Evolutionary conservation across 1,140 invertebrate genomes (phyloP).

Genomic region (Solen grandis): DNA sequence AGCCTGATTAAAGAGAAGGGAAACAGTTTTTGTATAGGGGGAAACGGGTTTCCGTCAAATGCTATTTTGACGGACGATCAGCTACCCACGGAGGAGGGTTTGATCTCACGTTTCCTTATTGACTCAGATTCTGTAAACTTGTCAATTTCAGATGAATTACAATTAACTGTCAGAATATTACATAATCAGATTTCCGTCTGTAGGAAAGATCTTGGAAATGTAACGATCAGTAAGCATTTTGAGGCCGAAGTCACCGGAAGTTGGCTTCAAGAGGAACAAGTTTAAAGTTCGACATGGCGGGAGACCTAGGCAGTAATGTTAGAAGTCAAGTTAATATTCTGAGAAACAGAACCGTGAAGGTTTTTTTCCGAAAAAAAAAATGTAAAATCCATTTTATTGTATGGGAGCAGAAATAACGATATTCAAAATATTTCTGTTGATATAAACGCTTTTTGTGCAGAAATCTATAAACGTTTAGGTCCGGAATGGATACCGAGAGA

Average conservation of each 20-base stretch:
- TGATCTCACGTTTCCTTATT: background rate
- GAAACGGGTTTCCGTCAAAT: background rate
- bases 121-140: no score
- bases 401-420: no score
- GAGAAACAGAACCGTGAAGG: no score
- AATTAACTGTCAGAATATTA: background rate
- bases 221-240: background rate
- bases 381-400: conserved; percentile 1
- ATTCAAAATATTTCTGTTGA: no score
- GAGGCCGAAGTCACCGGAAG: no score
- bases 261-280: no score
- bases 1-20: background rate
- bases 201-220: no score
- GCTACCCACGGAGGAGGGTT: background rate
- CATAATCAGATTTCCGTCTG: no score
- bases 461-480: background rate
- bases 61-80: background rate
- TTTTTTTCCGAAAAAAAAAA: conserved; percentile 40
- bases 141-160: no score
- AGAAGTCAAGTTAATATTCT: background rate
- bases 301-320: background rate
- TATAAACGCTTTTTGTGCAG: no score
- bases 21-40: no score
- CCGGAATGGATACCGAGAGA: conserved; percentile 45
- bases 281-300: no score